Conservation (phyloP, 37 sponge, comb jelly and placozoan species). For the Axinella damicornis region DNA sequence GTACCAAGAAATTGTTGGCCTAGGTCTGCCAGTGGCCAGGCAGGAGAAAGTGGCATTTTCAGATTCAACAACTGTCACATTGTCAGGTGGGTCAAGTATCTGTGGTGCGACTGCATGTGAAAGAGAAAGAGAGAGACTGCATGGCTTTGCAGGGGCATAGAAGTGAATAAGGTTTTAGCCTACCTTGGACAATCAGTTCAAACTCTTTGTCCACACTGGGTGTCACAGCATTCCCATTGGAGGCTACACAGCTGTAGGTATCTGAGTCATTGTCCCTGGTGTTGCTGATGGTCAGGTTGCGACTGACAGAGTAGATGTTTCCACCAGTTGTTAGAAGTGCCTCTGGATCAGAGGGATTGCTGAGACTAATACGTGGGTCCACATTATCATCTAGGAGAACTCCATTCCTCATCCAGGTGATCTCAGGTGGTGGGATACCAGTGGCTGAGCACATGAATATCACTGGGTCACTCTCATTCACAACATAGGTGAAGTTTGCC, state of each 20-base stretch:
- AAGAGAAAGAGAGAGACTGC: too few species aligned
- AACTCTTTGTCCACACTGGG: too few species aligned
- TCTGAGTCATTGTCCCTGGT: conserved; percentile 55
- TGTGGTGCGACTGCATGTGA: too few species aligned
- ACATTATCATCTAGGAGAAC: not conserved
- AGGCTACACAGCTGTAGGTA: conserved; percentile 57
- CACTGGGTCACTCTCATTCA: conserved; percentile 31
- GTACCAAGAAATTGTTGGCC: too few species aligned
- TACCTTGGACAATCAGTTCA: too few species aligned
- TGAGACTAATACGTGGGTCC: not conserved
- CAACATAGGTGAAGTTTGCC: not conserved
- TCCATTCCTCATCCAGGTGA: conserved; percentile 30
- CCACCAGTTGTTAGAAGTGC: not conserved
- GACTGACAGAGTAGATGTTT: not conserved
- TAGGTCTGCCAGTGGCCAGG: too few species aligned
- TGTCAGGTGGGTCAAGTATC: too few species aligned
- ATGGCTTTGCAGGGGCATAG: too few species aligned
- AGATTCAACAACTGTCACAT: too few species aligned
- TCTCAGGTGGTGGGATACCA: conserved; percentile 73
- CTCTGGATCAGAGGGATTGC: not conserved
- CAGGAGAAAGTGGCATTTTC: too few species aligned
- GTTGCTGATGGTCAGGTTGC: conserved; percentile 1
- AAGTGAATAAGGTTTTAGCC: too few species aligned
- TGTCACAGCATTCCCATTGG: conserved; percentile 17
- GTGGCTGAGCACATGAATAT: conserved; percentile 61